These are phyloP conservation scores for Actinia tenebrosa DNA, from an alignment of 64 coral and sea anemone species.

Conservation along the genomic window DNA sequence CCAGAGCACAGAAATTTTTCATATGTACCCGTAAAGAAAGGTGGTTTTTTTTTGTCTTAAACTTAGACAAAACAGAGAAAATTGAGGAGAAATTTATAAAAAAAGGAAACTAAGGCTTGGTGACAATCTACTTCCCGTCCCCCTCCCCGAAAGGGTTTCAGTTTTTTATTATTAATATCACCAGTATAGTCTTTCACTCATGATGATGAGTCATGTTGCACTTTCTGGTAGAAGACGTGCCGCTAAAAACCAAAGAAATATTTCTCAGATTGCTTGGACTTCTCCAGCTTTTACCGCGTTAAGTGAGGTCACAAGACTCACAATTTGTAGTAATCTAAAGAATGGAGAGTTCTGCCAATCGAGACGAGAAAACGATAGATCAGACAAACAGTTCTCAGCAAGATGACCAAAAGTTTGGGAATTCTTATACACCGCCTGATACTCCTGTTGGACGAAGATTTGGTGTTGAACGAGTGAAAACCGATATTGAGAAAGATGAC, in stretches of 20 bases:
- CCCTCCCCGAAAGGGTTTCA: neutral
- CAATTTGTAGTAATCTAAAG: neutral
- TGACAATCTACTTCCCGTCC: neutral
- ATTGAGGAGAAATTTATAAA: too few species aligned
- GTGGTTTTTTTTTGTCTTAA: too few species aligned
- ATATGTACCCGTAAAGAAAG: too few species aligned
- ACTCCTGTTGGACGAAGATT: neutral
- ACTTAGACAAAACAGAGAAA: too few species aligned
- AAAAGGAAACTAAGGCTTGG: neutral
- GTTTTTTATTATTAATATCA: neutral
- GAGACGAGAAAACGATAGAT: neutral
- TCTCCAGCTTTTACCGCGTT: neutral
- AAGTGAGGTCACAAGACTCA: neutral
- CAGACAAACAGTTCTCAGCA: neutral
- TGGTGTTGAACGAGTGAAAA: constrained; percentile 12
- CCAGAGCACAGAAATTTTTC: too few species aligned
- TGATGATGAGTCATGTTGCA: neutral
- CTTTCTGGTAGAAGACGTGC: too few species aligned
- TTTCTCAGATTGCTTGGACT: neutral
- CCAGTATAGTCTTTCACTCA: neutral
- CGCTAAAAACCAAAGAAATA: neutral
- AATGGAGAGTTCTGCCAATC: neutral
- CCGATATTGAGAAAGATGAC: neutral
- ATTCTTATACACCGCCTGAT: neutral
- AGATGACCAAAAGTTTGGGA: neutral